These are phyloP conservation scores for Drosophila subquinaria DNA, from an alignment of 2,888 invertebrate genomes.

Conservation along the genomic window DNA sequence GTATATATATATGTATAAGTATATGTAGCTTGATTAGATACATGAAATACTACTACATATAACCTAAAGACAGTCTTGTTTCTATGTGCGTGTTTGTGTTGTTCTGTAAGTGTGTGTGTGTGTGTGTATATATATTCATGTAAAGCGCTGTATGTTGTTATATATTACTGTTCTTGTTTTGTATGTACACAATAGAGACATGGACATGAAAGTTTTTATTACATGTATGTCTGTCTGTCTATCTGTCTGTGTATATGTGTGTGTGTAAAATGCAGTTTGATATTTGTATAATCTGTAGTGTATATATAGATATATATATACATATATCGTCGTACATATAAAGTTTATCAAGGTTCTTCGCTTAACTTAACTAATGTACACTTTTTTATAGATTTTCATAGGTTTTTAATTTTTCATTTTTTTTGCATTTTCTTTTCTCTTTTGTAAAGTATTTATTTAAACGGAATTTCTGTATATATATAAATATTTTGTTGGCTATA, in stretches of 20 bases:
- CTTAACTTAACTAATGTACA: conserved; percentile 68
- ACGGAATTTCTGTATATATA: conserved; percentile 39
- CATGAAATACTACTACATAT: conserved; percentile 73
- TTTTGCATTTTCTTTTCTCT: conserved; percentile 11
- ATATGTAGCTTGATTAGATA: conserved; percentile 64
- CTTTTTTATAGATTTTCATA: conserved; percentile 45
- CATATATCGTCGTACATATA: conserved; percentile 28
- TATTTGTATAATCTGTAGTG: conserved; percentile 24
- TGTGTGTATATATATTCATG: too few species aligned
- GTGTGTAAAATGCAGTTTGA: conserved; percentile 13
- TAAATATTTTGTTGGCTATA: conserved; percentile 45
- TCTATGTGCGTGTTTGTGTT: conserved; percentile 70
- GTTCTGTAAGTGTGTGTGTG: conserved; percentile 12
- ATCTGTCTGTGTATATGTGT: conserved; percentile 55
- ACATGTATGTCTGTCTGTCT: conserved; percentile 46
- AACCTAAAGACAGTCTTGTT: conserved; percentile 79
- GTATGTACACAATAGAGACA: too few species aligned
- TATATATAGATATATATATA: conserved; percentile 23
- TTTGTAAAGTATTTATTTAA: conserved; percentile 38
- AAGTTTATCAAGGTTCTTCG: conserved; percentile 45
- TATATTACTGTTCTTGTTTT: too few species aligned
- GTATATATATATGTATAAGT: conserved; percentile 24
- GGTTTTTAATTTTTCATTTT: conserved; percentile 7
- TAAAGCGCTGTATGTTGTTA: too few species aligned
- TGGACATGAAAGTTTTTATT: too few species aligned